A percentile compares a stretch with the other conserved stretches of the same genome.
phyloP scores from a whole-genome alignment of 2,797 vertebrate genomes.

The Xyrichtys novacula region DNA sequence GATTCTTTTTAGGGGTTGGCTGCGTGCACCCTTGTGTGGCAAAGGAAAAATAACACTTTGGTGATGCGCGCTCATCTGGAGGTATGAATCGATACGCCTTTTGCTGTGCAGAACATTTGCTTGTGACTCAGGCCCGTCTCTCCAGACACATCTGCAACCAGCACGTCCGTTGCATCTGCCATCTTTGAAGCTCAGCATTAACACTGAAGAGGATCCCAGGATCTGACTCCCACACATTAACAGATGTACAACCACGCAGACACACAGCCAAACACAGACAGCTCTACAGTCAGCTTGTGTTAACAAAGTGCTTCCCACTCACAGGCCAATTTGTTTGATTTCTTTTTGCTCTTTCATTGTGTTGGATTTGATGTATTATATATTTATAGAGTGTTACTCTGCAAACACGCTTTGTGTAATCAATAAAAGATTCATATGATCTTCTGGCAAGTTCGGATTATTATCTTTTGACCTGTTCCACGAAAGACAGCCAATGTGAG shows the following conservation, averaged over 20 bases:
- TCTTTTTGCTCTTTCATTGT: conserved; percentile 59
- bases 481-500: conserved; percentile 34
- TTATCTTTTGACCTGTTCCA: conserved; percentile 40
- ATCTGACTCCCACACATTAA: conserved; percentile 79
- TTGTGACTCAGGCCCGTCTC: conserved; percentile 78
- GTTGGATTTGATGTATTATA: conserved; percentile 65
- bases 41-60: conserved; percentile 72
- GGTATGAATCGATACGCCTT: conserved; percentile 77
- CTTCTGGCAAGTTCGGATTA: conserved; percentile 28
- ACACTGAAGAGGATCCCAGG: conserved; percentile 69
- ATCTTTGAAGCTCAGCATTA: conserved; percentile 78
- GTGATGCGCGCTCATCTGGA: conserved; percentile 71
- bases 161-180: conserved; percentile 60
- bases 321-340: conserved; percentile 76
- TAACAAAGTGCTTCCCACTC: conserved; percentile 77
- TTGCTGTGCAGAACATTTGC: conserved; percentile 60
- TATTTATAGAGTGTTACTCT: conserved; percentile 43
- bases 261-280: conserved; percentile 62
- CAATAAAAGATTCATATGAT: conserved; percentile 51
- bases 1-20: conserved; percentile 74
- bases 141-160: conserved; percentile 73
- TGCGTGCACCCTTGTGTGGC: conserved; percentile 68
- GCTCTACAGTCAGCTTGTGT: conserved; percentile 55
- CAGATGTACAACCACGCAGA: conserved; percentile 62
- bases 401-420: conserved; percentile 57